Base-by-base conservation (phyloP, 2,888 invertebrate genomes). In the Hirtodrosophila duncani region DNA sequence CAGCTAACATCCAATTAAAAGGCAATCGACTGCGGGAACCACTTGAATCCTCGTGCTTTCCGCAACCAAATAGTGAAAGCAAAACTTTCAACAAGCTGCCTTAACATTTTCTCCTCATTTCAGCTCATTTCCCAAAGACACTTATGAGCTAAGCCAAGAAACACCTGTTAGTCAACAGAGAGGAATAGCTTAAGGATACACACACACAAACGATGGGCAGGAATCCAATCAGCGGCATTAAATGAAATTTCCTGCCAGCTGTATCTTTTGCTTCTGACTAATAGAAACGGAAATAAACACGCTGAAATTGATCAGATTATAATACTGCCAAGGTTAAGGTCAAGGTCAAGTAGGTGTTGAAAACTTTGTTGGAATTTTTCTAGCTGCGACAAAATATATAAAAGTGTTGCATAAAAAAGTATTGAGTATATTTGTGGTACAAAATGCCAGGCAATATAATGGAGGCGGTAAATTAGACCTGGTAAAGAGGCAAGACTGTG, bases 1-100 rank as follows among this genome's bases (percentile, higher is more conserved):
- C 79, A 74, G 75, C 71, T 67, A 59, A 38, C 42, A 34, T 59
- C 61, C 74, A 71, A 71, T 71, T 71, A 71, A 78, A 69, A 70
- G 75, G 58, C 70, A 46, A 74, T 74, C 64, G 63, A 34, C 39
- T n/a, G 36, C 24, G 23, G 46, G 34, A 49, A 36, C 26, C n/a
- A 9, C 10, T 18, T 21, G 11, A 27, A 20, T 9, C 5, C 26
- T 10, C 3, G 8, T 9, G 10, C 2, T 4, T n/a, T n/a, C 7
- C 18, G 38, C 49, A 52, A 3, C 42, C 31, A 42, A 42, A 45
- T 27, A 45, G 45, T 23, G 34, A 7, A 18, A 46, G 48, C 10
- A 27, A 46, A 52, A 49, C 36, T 49, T 61, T 39, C 39, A 41
- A 34, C 53, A 39, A 31, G 44, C 29, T 30, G 33, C 10, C 38